Base-by-base conservation (phyloP, 30 jellyfish, hydroid and myxozoan genomes). In the Aurelia coerulea region DNA sequence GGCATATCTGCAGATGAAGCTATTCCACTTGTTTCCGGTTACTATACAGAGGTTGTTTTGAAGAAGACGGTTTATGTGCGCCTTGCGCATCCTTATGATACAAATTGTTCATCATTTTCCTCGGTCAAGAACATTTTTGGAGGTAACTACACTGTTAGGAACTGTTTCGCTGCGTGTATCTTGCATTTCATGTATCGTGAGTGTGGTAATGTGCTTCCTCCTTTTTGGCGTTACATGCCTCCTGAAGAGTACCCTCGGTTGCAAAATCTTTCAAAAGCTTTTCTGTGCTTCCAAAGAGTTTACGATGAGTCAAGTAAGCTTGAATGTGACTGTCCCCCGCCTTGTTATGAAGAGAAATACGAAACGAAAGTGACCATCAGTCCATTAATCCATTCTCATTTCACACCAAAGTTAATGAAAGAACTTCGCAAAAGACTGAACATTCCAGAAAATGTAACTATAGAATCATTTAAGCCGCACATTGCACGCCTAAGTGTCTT, bases 301-400 rank as follows among this genome's bases (percentile, higher is more conserved):
- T 39, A 39, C 51, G 8, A 39, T 39, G 51, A 39, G 51, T 39
- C 51, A 39, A 39, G 51, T 9, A 39, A 39, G 51, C 4, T 39
- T 3, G 51, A 80, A 8, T 80, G 90, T 53, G 81, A 80, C 13
- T 80, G 90, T 37, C 81, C 90, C 13, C 32, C 51, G 4, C 82
- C 81, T 17, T 80, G 90, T 54, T 9, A 42, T 12, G 90, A 80
- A 37, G 90, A 39, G 12, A 73, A 32, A 10, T 80, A 33, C 52
- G 74, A 35, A 35, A 29, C 81, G 1, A 46, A 62, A 10, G 90
- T 80, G 65, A 17, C 46, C 42, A 56, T 18, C 3, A 65, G 62
- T 23, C 90, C 90, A 2, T 63, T 71, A 71, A 0, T n/a, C 29
- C n/a, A 23, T 23, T 15, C 90, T 0, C 67, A 59, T 6, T 10